Conservation (phyloP, 1,140 invertebrate genomes). For the Hyposmocoma kahamanoa region DNA sequence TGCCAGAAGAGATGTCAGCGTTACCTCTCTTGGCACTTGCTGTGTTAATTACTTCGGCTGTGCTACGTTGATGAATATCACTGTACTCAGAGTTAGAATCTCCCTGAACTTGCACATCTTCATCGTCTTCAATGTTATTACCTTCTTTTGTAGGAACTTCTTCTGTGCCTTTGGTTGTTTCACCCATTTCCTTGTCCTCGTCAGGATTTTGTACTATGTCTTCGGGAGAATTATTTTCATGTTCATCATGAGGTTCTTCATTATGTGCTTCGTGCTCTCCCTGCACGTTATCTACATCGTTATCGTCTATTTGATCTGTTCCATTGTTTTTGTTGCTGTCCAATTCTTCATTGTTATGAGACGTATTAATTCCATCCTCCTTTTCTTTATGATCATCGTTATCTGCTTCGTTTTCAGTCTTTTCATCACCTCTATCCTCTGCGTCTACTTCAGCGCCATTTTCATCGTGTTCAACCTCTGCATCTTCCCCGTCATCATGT, state of each 20-base stretch:
- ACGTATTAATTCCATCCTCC: conserved; percentile 2
- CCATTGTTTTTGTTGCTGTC: conserved; percentile 10
- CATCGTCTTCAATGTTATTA: conserved; percentile 63
- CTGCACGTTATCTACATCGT: conserved; percentile 23
- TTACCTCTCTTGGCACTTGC: conserved; percentile 60
- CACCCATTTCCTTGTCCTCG: neutral
- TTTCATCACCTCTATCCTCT: conserved; percentile 23
- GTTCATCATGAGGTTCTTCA: conserved; percentile 11
- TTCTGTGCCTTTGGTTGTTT: neutral
- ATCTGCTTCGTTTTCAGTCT: conserved; percentile 9
- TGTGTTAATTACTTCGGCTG: conserved; percentile 48
- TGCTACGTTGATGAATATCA: conserved; percentile 49
- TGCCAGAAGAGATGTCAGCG: conserved; percentile 50
- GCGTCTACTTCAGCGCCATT: conserved; percentile 19
- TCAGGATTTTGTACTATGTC: neutral
- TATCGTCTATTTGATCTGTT: conserved; percentile 22
- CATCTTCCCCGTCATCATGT: conserved; percentile 17
- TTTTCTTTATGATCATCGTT: conserved; percentile 21
- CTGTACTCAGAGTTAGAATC: conserved; percentile 59
- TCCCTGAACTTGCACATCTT: conserved; percentile 62
- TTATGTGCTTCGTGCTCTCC: conserved; percentile 14
- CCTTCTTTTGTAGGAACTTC: conserved; percentile 31
- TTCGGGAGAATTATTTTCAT: too few relatives aligned
- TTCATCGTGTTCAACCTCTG: conserved; percentile 12
- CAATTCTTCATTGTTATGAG: too few relatives aligned